These are phyloP conservation scores for Troides oblongomaculatus DNA, from an alignment of 2,888 invertebrate species.

Conservation along the genomic window DNA sequence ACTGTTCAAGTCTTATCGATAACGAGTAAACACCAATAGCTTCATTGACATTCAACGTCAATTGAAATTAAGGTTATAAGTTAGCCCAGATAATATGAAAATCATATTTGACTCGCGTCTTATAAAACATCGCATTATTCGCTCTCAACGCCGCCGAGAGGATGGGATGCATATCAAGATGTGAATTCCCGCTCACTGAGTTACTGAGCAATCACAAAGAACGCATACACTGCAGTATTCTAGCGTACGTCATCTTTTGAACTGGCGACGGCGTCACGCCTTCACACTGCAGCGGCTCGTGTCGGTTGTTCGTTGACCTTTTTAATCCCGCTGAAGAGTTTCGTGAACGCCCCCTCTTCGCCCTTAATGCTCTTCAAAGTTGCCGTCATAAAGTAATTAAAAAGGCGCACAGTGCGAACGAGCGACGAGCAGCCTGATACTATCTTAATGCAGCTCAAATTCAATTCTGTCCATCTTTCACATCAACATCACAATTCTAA, in stretches of 20 bases:
- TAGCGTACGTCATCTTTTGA: conserved; percentile 2
- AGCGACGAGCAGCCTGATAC: neutral
- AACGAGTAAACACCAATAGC: too few species aligned
- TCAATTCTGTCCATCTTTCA: too few species aligned
- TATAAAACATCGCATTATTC: neutral
- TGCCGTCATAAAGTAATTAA: conserved; percentile 17
- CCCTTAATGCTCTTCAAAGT: conserved; percentile 16
- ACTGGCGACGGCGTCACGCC: neutral
- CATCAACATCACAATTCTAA: too few species aligned
- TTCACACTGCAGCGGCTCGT: conserved; percentile 7
- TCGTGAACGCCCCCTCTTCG: conserved; percentile 13
- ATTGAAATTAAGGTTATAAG: too few species aligned
- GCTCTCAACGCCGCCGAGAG: neutral
- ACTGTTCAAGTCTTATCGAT: too few species aligned
- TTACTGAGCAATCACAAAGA: conserved; percentile 7
- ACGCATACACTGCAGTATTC: conserved; percentile 4
- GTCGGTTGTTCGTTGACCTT: conserved; percentile 25
- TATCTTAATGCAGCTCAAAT: neutral
- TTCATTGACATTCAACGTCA: too few species aligned
- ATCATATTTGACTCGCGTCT: neutral
- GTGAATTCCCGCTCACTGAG: conserved; percentile 10
- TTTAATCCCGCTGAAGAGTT: conserved; percentile 27
- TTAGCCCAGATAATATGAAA: neutral
- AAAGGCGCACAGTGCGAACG: neutral
- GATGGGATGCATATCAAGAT: neutral